Evolutionary conservation across 2,888 invertebrate genomes (phyloP), one percentile per base, ranked within the genome.

Genomic region (Eristalinus aeneus): DNA sequence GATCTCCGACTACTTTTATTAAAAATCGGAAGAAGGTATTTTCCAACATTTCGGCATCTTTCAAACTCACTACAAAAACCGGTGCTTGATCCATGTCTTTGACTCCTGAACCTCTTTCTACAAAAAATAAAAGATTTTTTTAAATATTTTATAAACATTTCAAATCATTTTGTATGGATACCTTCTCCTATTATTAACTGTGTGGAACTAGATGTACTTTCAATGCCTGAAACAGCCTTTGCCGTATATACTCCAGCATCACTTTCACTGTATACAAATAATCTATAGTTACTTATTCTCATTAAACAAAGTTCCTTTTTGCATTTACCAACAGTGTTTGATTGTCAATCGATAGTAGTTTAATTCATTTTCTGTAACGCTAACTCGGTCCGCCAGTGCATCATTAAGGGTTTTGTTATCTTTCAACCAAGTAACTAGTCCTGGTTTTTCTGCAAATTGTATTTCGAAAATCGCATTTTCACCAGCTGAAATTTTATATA

Each of bases 231-330:
- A 79, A 96, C 95, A 22, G 98, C 98, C 88, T 97, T 95, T 61
- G 97, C 97, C 0, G 97, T 97, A 92, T 99, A 99, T 58, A 97
- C 94, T 65, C 98, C 98, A n/a, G 95, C 94, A 92, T 98, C 98
- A 32, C 94, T 95, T 89, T 96, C 94, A 84, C 94, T 93, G 54
- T 27, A 32, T 75, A 46, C 23, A 54, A 58, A 32, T n/a, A 22
- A 16, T 54, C 16, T 10, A 34, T 5, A 12, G 34, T 54, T 10
- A 9, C 6, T 16, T 31, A 12, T 36, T 34, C 20, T 12, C 1
- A 58, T 64, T 60, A 63, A 36, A 16, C 16, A 16, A 2, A 16
- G 46, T 16, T 16, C 1, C 1, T 46, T 56, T 1, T n/a, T 10
- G 0, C 22, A 82, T 65, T 84, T 77, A 91, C 92, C 90, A 90